These are phyloP conservation scores for Sphaerophoria rueppellii DNA, from an alignment of 2,888 invertebrate genomes.

Conservation along the genomic window DNA sequence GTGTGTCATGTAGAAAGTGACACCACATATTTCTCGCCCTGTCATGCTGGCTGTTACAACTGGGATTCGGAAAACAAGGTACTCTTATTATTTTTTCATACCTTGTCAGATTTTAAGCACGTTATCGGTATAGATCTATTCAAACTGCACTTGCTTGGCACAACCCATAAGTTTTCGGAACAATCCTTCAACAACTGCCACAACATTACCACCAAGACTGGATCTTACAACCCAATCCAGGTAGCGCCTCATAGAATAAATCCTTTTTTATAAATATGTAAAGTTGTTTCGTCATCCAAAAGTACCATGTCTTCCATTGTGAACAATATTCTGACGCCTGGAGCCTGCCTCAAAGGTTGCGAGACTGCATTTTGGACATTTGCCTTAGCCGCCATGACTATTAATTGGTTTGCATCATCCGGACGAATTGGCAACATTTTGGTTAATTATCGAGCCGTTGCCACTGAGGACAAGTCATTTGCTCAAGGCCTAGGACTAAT, in stretches of 20 bases:
- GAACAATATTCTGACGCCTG: conserved; percentile 78
- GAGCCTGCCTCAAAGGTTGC: conserved; percentile 83
- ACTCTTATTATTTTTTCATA: neutral
- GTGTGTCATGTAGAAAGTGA: conserved; percentile 84
- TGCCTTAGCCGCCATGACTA: conserved; percentile 83
- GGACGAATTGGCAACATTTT: conserved; percentile 86
- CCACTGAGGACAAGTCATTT: conserved; percentile 85
- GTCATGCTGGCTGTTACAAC: conserved; percentile 87
- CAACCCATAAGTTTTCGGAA: conserved; percentile 4
- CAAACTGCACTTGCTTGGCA: conserved; percentile 75
- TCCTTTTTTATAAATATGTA: neutral
- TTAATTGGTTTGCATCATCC: conserved; percentile 86
- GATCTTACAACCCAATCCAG: conserved; percentile 20
- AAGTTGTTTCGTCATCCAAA: conserved; percentile 13
- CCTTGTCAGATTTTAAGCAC: neutral
- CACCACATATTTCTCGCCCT: conserved; percentile 87
- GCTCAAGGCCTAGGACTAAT: conserved; percentile 86
- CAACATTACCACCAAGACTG: conserved; percentile 7
- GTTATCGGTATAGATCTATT: conserved; percentile 76
- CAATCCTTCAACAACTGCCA: conserved; percentile 11
- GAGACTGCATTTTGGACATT: conserved; percentile 83
- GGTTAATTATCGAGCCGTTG: conserved; percentile 86
- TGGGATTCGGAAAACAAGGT: conserved; percentile 78
- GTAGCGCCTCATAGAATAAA: neutral
- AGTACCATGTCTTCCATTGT: conserved; percentile 45